Conservation (phyloP, 2,113 vertebrate genomes). For the Sphaerodactylus townsendi region DNA sequence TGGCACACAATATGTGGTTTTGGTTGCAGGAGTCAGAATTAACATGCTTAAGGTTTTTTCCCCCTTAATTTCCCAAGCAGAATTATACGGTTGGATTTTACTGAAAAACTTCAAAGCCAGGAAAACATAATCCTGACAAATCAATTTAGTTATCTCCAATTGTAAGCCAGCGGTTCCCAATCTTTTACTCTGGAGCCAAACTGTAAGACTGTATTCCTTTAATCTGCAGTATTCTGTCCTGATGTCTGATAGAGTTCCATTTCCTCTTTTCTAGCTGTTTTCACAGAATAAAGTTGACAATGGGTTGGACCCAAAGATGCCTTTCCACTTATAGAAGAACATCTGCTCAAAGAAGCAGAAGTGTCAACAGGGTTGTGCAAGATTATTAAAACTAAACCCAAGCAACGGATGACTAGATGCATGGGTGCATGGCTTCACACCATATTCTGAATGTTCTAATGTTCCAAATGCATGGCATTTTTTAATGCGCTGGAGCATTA, state of each 20-base stretch:
- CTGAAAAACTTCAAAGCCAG: background rate
- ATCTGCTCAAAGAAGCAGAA: too few relatives aligned
- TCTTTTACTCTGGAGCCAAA: background rate
- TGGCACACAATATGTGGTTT: background rate
- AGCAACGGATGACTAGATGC: too few relatives aligned
- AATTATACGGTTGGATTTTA: constrained; percentile 3
- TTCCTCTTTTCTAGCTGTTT: background rate
- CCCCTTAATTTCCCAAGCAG: background rate
- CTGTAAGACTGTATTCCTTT: background rate
- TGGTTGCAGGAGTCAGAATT: background rate
- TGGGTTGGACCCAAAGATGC: too few relatives aligned
- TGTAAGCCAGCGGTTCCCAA: background rate
- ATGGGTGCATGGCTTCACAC: too few relatives aligned
- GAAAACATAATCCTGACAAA: background rate
- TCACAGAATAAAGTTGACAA: background rate
- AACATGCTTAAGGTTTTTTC: background rate
- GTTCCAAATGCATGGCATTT: too few relatives aligned
- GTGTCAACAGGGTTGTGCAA: too few relatives aligned
- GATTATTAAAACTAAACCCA: too few relatives aligned
- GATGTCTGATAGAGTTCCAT: too few relatives aligned
- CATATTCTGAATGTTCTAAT: too few relatives aligned
- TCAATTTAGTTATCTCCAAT: background rate
- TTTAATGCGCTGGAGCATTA: too few relatives aligned
- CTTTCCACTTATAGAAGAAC: too few relatives aligned
- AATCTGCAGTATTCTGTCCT: background rate